Conservation (phyloP, 2,888 invertebrate genomes). For the Dryadula phaetusa region DNA sequence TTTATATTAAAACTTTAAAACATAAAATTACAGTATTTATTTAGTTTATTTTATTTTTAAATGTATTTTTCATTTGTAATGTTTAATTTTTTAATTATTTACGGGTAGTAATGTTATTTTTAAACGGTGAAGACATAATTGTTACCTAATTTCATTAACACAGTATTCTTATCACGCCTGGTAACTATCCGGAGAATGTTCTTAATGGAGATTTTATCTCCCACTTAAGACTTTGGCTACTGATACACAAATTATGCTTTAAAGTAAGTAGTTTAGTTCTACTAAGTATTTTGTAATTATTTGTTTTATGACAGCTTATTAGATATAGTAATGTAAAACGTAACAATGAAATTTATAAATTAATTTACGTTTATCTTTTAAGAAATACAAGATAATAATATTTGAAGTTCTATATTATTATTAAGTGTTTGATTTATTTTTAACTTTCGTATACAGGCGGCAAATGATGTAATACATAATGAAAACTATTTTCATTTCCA, state of each 20-base stretch:
- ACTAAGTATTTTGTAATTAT: not conserved
- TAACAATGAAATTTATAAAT: not conserved
- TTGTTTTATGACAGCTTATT: not conserved
- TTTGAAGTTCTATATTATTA: not conserved
- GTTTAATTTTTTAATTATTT: not conserved
- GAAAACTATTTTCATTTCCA: slow-evolving; percentile 35
- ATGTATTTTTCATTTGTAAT: too few relatives aligned
- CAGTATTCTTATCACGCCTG: slow-evolving; percentile 24
- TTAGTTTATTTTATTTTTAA: too few relatives aligned
- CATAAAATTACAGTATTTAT: not conserved
- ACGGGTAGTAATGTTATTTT: not conserved
- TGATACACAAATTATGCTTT: slow-evolving; percentile 42
- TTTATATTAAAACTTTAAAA: not conserved
- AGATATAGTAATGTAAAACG: not conserved
- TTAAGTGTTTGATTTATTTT: slow-evolving; percentile 5
- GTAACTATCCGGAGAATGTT: slow-evolving; percentile 35
- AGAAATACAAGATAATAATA: not conserved
- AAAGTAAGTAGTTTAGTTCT: slow-evolving; percentile 7
- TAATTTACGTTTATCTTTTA: not conserved
- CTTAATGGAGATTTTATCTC: slow-evolving; percentile 40
- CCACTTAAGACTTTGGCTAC: slow-evolving; percentile 32
- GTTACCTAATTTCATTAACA: slow-evolving; percentile 20
- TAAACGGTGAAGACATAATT: not conserved
- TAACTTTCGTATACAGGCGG: slow-evolving; percentile 11
- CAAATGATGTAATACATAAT: slow-evolving; percentile 44